A percentile compares a stretch with the other conserved stretches of the same genome.
These are phyloP conservation scores for Saxidomus purpurata DNA, from an alignment of 1,140 invertebrate species.

Conservation along the genomic window DNA sequence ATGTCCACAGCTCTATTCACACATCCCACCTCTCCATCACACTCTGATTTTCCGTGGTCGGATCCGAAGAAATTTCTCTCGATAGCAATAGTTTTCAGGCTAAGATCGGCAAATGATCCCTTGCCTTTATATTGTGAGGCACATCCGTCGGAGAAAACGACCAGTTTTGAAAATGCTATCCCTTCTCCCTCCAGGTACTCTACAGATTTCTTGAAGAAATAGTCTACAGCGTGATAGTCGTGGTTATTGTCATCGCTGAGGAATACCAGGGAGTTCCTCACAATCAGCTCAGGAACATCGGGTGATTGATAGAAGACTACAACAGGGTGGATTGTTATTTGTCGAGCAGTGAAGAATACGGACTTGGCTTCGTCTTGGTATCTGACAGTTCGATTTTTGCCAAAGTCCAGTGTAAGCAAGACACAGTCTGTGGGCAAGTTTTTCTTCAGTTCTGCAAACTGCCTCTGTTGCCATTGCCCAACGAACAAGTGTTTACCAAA, in stretches of 20 bases:
- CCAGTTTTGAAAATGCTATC: background rate
- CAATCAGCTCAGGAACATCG: background rate
- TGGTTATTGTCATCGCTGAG: background rate
- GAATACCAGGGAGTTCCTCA: background rate
- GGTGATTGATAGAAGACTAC: background rate
- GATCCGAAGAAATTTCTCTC: conserved; percentile 6
- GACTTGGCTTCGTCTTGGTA: conserved; percentile 1
- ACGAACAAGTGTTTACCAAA: background rate
- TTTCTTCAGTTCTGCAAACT: background rate
- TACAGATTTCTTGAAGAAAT: background rate
- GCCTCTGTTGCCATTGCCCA: background rate
- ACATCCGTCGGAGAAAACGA: background rate
- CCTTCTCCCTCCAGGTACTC: background rate
- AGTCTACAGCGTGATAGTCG: background rate
- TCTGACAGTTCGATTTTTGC: background rate
- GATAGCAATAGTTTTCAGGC: background rate
- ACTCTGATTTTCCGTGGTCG: background rate
- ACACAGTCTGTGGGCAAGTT: background rate
- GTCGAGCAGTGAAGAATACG: background rate
- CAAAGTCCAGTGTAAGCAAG: background rate
- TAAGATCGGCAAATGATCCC: background rate
- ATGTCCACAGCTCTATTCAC: background rate
- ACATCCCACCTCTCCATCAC: background rate
- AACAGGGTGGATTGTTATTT: background rate
- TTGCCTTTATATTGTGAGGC: background rate